Conservation (phyloP, 2,888 invertebrate species). For the Cerceris ruficornis region DNA sequence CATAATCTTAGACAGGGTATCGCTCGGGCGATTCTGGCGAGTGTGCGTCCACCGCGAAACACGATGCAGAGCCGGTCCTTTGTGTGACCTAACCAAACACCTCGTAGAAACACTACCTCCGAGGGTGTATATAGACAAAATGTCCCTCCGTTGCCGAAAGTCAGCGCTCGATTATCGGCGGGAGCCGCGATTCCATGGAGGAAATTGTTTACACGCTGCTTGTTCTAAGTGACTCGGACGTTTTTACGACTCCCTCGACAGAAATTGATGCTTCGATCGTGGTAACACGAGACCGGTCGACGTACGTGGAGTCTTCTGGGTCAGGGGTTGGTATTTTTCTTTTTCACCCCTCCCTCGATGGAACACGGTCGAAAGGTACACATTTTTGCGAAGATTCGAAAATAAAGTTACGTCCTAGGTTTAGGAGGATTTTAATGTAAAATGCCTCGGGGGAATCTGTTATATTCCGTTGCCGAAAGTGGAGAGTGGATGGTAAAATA, state of each 20-base stretch:
- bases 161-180: conserved; percentile 57
- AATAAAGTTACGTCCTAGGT: too few relatives aligned
- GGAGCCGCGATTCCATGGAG: conserved; percentile 34
- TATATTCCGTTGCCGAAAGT: too few relatives aligned
- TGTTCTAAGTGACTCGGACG: conserved; percentile 4
- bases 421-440: too few relatives aligned
- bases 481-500: too few relatives aligned
- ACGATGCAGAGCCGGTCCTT: conserved; percentile 51
- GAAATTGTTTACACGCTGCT: conserved; percentile 48
- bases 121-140: conserved; percentile 18
- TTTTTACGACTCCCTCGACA: conserved; percentile 17
- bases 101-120: conserved; percentile 18
- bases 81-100: conserved; percentile 66
- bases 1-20: conserved; percentile 46
- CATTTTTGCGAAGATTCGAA: too few relatives aligned
- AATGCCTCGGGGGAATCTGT: too few relatives aligned
- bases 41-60: conserved; percentile 53
- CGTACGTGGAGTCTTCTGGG: too few relatives aligned
- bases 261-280: conserved; percentile 32
- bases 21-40: conserved; percentile 50
- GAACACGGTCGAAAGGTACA: too few relatives aligned
- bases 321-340: too few relatives aligned
- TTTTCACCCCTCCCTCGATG: too few relatives aligned
- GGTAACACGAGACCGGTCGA: not conserved
- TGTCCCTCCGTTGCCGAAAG: conserved; percentile 31